Conservation (phyloP, 2,797 vertebrate species). For the Phaenicophaeus curvirostris region DNA sequence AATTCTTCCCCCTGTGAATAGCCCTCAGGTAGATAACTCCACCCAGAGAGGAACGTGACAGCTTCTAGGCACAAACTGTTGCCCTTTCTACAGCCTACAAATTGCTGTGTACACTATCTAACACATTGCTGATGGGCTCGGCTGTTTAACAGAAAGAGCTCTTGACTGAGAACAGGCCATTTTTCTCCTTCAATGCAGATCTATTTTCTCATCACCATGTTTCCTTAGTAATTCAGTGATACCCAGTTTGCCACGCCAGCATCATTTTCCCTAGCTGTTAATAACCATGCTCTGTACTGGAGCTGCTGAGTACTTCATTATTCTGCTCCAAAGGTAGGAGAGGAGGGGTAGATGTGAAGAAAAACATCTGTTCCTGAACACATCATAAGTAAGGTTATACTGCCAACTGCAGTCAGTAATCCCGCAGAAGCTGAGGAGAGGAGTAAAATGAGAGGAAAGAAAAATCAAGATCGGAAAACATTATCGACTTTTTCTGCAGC, state of each 20-base stretch:
- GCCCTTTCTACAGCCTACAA: slow-evolving; percentile 5
- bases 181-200: slow-evolving; percentile 46
- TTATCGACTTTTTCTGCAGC: slow-evolving; percentile 11
- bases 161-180: slow-evolving; percentile 31
- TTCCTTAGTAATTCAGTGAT: slow-evolving; percentile 23
- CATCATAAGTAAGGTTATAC: slow-evolving; percentile 57
- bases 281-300: slow-evolving; percentile 35
- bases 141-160: slow-evolving; percentile 44
- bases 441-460: slow-evolving; percentile 2
- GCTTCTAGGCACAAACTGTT: slow-evolving; percentile 30
- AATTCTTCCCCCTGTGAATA: neutral
- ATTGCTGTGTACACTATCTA: slow-evolving; percentile 19
- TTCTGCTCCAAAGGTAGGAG: slow-evolving; percentile 51
- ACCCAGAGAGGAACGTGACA: neutral
- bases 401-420: slow-evolving; percentile 57
- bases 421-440: neutral
- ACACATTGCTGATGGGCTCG: neutral
- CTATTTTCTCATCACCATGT: slow-evolving; percentile 49
- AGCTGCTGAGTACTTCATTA: slow-evolving; percentile 45
- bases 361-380: slow-evolving; percentile 40
- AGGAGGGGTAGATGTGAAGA: slow-evolving; percentile 12
- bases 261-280: slow-evolving; percentile 52
- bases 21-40: neutral
- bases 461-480: neutral
- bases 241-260: slow-evolving; percentile 35